phyloP scores from a whole-genome alignment of 2,797 vertebrate species.

The Luscinia luscinia region DNA sequence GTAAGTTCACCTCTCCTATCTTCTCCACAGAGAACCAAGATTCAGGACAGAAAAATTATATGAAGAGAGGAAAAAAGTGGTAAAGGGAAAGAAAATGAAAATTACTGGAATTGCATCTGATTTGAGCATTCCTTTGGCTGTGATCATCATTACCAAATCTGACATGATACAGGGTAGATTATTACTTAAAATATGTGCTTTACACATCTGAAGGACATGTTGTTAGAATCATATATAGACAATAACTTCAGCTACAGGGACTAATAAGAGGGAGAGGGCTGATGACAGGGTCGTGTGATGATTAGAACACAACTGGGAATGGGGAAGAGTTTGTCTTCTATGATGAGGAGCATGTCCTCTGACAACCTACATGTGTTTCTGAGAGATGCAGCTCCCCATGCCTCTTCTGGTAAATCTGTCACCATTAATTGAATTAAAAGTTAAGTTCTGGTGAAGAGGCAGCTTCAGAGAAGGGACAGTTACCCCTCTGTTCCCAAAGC shows the following conservation, averaged over 20 bases:
- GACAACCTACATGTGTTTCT: not conserved
- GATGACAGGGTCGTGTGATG: not conserved
- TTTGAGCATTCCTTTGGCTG: not conserved
- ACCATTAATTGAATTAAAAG: not conserved
- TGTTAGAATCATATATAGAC: not conserved
- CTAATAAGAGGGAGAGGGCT: not conserved
- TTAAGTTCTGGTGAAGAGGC: not conserved
- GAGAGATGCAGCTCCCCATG: not conserved
- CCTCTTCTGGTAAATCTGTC: not conserved
- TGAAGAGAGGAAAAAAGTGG: not conserved
- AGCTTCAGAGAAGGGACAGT: not conserved
- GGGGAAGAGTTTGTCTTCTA: not conserved
- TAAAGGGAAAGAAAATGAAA: not conserved
- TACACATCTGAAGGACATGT: not conserved
- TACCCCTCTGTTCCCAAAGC: not conserved
- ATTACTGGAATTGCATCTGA: not conserved
- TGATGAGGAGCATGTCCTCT: fast-evolving
- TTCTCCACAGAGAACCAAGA: not conserved
- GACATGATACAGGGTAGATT: not conserved
- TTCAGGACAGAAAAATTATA: not conserved
- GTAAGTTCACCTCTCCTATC: not conserved
- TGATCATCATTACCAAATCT: not conserved
- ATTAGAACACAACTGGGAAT: not conserved
- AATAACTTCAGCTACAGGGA: not conserved
- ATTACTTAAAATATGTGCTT: not conserved